These are phyloP conservation scores for Penelope pileata DNA, from an alignment of 2,113 vertebrate genomes.

Conservation along the genomic window DNA sequence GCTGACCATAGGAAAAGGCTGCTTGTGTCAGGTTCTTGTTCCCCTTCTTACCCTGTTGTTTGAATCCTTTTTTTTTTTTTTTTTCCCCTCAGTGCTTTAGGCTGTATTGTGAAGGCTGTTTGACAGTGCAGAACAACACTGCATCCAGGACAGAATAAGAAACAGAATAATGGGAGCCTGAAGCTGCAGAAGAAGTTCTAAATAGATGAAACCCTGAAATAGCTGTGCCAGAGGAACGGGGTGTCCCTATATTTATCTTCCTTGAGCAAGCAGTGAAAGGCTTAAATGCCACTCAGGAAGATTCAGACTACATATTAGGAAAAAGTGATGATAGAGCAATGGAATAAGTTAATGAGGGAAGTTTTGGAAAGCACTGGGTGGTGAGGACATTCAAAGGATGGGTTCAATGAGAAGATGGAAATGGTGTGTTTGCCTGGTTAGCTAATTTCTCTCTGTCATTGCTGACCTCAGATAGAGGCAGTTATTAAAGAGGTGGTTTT, in stretches of 20 bases:
- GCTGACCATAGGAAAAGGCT: neutral
- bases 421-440: neutral
- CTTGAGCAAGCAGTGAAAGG: neutral
- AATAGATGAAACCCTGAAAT: neutral
- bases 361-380: neutral
- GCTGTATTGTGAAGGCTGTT: neutral
- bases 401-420: neutral
- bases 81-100: neutral
- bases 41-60: neutral
- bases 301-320: neutral
- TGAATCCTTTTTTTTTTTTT: neutral
- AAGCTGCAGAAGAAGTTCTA: neutral
- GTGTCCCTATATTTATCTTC: neutral
- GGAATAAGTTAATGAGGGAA: neutral
- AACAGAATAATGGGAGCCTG: neutral
- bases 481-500: neutral
- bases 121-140: neutral
- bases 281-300: neutral
- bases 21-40: neutral
- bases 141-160: neutral
- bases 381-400: neutral
- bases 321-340: neutral
- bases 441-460: neutral
- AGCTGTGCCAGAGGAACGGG: fast-evolving
- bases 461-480: neutral